These are phyloP conservation scores for Nasonia giraulti DNA, from an alignment of 1,140 invertebrate species.

Conservation along the genomic window DNA sequence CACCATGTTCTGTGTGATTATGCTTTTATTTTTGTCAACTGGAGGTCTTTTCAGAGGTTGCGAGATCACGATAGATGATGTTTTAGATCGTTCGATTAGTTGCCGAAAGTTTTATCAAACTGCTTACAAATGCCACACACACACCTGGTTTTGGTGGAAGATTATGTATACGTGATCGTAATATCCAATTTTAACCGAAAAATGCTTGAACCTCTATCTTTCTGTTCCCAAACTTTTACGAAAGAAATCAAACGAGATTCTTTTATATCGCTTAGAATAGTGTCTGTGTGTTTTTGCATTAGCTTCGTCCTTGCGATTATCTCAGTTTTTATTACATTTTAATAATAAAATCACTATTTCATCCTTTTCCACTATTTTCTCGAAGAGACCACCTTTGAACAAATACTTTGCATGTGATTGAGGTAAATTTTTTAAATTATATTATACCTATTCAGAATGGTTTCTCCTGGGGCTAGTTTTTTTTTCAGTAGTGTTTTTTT, in stretches of 20 bases:
- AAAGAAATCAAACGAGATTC: constrained; percentile 25
- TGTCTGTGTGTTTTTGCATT: constrained; percentile 51
- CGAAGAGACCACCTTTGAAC: constrained; percentile 17
- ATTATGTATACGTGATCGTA: constrained; percentile 6
- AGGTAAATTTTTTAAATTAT: constrained; percentile 33
- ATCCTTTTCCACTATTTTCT: constrained; percentile 39
- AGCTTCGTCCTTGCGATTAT: constrained; percentile 40
- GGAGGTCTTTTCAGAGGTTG: constrained; percentile 12
- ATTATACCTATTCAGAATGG: constrained; percentile 16
- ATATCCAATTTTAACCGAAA: background rate
- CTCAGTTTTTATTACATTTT: constrained; percentile 33
- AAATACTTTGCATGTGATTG: constrained; percentile 40
- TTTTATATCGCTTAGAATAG: constrained; percentile 50
- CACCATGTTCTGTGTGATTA: constrained; percentile 67
- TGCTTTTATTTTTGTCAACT: constrained; percentile 63
- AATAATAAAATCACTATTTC: constrained; percentile 37
- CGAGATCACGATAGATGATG: background rate
- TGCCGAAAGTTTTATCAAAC: background rate
- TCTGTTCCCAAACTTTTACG: constrained; percentile 23
- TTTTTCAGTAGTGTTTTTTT: constrained; percentile 16
- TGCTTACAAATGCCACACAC: constrained; percentile 33
- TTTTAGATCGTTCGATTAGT: background rate
- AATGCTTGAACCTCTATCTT: background rate
- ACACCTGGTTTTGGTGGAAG: constrained; percentile 46
- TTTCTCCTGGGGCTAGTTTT: constrained; percentile 20